Evolutionary conservation across 2,113 vertebrate species (phyloP).

Genomic region (Pelodiscus sinensis): DNA sequence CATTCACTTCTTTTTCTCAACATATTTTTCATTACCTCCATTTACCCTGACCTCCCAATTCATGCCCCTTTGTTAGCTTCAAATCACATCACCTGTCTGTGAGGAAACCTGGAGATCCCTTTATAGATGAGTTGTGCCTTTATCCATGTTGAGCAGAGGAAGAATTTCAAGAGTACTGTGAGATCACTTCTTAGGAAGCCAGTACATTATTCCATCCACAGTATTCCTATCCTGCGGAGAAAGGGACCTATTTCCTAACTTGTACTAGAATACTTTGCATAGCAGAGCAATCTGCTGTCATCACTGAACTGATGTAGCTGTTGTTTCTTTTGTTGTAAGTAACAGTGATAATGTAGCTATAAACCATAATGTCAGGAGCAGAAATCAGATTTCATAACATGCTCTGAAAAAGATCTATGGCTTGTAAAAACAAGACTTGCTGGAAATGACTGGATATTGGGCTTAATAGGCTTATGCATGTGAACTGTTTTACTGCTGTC

Average conservation of each 20-base stretch:
- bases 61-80: background rate
- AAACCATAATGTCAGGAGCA: background rate
- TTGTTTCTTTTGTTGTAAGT: background rate
- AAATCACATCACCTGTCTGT: background rate
- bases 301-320: background rate
- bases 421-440: background rate
- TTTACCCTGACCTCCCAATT: rapidly evolving
- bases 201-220: background rate
- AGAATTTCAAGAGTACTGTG: background rate
- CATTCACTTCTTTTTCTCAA: background rate
- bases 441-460: background rate
- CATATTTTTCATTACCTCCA: background rate
- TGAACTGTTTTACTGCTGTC: background rate
- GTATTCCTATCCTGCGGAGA: background rate
- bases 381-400: background rate
- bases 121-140: background rate
- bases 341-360: background rate
- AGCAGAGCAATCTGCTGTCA: background rate
- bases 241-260: background rate
- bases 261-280: background rate
- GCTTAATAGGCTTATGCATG: background rate
- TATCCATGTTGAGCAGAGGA: background rate
- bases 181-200: background rate
- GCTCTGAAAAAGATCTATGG: background rate
- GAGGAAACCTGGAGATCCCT: background rate